Conservation (phyloP, 2,888 invertebrate species). For the Galerucella pusilla region DNA sequence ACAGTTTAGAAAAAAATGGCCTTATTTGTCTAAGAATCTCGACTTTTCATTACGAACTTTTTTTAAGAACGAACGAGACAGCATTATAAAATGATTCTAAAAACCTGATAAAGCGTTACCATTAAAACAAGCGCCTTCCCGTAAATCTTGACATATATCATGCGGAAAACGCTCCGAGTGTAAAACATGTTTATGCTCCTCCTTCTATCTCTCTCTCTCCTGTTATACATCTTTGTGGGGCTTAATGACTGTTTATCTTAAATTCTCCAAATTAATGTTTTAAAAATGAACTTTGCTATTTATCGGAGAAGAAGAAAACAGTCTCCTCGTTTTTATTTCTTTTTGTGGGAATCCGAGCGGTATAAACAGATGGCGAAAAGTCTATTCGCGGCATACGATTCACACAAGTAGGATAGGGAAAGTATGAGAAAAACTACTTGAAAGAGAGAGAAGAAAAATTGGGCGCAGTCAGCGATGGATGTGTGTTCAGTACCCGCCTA, state of each 20-base stretch:
- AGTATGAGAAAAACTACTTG: too few species aligned
- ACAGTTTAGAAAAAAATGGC: neutral
- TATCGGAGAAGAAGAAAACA: conserved; percentile 7
- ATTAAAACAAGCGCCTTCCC: conserved; percentile 7
- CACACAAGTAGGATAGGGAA: too few species aligned
- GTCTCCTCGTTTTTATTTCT: neutral
- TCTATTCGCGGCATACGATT: too few species aligned
- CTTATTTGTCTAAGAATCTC: neutral
- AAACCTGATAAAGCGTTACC: conserved; percentile 13
- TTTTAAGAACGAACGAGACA: neutral
- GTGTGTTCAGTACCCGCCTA: too few species aligned
- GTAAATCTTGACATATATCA: conserved; percentile 18
- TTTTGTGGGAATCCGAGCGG: neutral
- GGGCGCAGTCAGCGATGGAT: too few species aligned
- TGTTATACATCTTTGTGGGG: neutral
- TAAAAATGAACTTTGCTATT: conserved; percentile 21
- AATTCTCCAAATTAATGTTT: conserved; percentile 21
- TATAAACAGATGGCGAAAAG: too few species aligned
- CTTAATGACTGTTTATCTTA: conserved; percentile 22
- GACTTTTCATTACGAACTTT: neutral
- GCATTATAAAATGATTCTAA: neutral
- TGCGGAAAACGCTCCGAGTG: neutral
- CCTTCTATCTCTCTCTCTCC: neutral
- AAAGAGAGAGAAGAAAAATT: too few species aligned
- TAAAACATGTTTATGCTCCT: conserved; percentile 8